Evolutionary conservation across 1,140 invertebrate species (phyloP).

Genomic region (Bursaphelenchus mucronatus): DNA sequence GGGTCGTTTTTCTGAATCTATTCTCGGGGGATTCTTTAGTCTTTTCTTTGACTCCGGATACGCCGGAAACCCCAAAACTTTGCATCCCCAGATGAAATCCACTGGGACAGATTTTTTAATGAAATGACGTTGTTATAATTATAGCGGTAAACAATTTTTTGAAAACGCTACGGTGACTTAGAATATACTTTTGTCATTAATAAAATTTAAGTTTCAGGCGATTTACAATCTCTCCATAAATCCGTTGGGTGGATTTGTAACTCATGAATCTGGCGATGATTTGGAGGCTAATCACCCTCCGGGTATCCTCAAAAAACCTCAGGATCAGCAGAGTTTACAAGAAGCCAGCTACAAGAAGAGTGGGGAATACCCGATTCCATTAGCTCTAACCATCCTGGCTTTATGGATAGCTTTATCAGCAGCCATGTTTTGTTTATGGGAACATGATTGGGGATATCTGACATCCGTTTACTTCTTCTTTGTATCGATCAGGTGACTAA

Average conservation of each 20-base stretch:
- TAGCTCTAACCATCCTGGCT: constrained; percentile 50
- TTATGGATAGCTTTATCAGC: constrained; percentile 58
- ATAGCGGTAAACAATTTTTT: too few species aligned
- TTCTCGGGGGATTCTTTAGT: background rate
- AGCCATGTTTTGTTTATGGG: constrained; percentile 57
- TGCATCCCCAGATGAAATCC: too few species aligned
- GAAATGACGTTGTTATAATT: too few species aligned
- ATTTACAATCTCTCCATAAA: constrained; percentile 28
- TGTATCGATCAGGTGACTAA: constrained; percentile 55
- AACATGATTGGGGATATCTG: constrained; percentile 53
- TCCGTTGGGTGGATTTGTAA: constrained; percentile 19
- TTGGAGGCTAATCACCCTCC: constrained; percentile 17
- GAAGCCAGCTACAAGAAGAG: constrained; percentile 33
- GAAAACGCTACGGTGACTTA: too few species aligned
- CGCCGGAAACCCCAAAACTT: too few species aligned
- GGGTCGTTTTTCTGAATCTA: background rate
- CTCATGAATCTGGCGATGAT: constrained; percentile 17
- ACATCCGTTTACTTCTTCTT: constrained; percentile 60
- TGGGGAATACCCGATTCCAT: constrained; percentile 49
- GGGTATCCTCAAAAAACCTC: constrained; percentile 22
- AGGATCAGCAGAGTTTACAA: constrained; percentile 39
- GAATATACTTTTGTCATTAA: too few species aligned
- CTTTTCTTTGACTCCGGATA: background rate
- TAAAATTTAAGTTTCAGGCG: constrained; percentile 14
- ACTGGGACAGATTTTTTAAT: too few species aligned